A percentile compares a stretch with the other conserved stretches of the same genome.
phyloP scores from a whole-genome alignment of 2,797 vertebrate genomes.

The Lagorchestes hirsutus region DNA sequence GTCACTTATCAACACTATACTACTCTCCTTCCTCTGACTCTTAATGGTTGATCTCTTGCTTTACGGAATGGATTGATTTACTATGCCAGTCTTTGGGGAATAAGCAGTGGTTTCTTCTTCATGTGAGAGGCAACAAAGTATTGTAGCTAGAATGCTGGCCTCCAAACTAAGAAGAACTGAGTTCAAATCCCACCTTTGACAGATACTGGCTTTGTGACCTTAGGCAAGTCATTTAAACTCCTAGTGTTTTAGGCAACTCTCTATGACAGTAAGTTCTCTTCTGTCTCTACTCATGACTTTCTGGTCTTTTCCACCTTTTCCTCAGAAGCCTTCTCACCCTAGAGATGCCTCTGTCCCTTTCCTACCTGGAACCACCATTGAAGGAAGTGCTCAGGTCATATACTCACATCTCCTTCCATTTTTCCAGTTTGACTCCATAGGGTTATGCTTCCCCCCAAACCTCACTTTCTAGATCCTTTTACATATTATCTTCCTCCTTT shows the following conservation, averaged over 20 bases:
- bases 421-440: background rate
- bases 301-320: background rate
- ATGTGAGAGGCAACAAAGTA: background rate
- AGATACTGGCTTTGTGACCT: background rate
- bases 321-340: background rate
- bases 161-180: background rate
- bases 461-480: background rate
- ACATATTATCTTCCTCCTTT: background rate
- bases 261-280: background rate
- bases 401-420: background rate
- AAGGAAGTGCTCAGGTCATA: background rate
- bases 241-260: background rate
- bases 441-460: background rate
- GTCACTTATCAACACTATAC: background rate
- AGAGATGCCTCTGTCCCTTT: background rate
- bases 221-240: background rate
- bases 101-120: background rate
- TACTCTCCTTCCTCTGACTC: background rate
- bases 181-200: background rate
- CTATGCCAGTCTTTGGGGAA: background rate
- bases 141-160: background rate
- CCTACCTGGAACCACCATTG: background rate
- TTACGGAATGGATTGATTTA: background rate
- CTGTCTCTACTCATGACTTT: background rate
- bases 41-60: background rate